Evolutionary conservation across 2,888 invertebrate species (phyloP).

Genomic region (Ryuthela nishihirai): DNA sequence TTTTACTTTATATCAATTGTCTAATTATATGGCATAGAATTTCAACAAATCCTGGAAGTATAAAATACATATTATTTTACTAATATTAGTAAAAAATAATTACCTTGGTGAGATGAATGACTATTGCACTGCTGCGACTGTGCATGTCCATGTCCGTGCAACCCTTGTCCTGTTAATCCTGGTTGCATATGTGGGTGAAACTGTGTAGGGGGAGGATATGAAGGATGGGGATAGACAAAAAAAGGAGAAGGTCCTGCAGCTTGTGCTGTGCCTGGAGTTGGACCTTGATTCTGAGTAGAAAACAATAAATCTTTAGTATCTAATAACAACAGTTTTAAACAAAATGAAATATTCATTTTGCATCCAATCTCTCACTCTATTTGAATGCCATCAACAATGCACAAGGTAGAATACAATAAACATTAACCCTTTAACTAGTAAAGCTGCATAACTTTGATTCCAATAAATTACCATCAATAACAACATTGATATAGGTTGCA

Average conservation of each 20-base stretch:
- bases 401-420: no score
- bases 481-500: no score
- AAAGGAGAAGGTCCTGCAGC: slow-evolving; percentile 31
- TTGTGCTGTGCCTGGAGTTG: slow-evolving; percentile 14
- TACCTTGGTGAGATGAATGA: slow-evolving; percentile 37
- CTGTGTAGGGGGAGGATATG: slow-evolving; percentile 34
- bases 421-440: no score
- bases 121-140: slow-evolving; percentile 41
- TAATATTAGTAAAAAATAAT: background rate
- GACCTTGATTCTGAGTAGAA: slow-evolving; percentile 30
- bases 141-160: slow-evolving; percentile 28
- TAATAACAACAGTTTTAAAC: no score
- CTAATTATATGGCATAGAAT: background rate
- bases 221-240: slow-evolving; percentile 35
- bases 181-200: slow-evolving; percentile 38
- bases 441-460: no score
- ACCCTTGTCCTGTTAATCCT: slow-evolving; percentile 23
- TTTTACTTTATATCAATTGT: background rate
- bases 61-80: no score
- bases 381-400: no score
- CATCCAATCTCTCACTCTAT: no score
- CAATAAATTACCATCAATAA: no score
- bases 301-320: background rate
- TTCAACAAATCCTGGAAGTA: background rate
- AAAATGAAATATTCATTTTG: no score